These are phyloP conservation scores for Meloe dianella DNA, from an alignment of 2,888 invertebrate genomes.

Conservation along the genomic window DNA sequence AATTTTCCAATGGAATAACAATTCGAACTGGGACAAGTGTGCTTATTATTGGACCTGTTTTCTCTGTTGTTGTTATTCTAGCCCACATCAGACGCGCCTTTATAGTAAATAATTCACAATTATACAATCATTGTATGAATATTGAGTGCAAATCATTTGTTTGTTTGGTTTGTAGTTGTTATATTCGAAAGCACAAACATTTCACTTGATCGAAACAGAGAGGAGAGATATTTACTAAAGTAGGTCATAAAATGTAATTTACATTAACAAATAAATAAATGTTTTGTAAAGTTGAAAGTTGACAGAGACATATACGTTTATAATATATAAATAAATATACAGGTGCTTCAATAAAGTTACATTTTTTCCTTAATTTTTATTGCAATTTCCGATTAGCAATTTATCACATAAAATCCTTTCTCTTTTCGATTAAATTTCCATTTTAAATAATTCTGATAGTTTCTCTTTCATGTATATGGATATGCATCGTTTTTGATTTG, in stretches of 20 bases:
- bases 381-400: slow-evolving; percentile 17
- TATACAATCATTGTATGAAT: neutral
- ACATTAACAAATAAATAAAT: slow-evolving; percentile 43
- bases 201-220: neutral
- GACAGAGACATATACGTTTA: neutral
- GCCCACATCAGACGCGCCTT: neutral
- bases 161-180: neutral
- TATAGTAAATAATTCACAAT: slow-evolving; percentile 3
- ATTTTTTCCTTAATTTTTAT: slow-evolving; percentile 18
- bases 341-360: neutral
- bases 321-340: neutral
- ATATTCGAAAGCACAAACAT: neutral
- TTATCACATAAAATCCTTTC: slow-evolving; percentile 32
- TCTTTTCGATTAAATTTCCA: too few species aligned
- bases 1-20: neutral
- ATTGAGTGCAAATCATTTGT: slow-evolving; percentile 21
- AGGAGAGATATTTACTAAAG: slow-evolving; percentile 22
- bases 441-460: neutral
- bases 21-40: neutral
- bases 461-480: neutral
- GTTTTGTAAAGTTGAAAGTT: slow-evolving; percentile 35
- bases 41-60: neutral
- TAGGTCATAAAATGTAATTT: slow-evolving; percentile 43
- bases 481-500: neutral
- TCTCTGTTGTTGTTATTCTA: neutral